Evolutionary conservation across 2,888 invertebrate species (phyloP), one percentile per base, ranked within the genome.

Genomic region (Chalcis sispes): DNA sequence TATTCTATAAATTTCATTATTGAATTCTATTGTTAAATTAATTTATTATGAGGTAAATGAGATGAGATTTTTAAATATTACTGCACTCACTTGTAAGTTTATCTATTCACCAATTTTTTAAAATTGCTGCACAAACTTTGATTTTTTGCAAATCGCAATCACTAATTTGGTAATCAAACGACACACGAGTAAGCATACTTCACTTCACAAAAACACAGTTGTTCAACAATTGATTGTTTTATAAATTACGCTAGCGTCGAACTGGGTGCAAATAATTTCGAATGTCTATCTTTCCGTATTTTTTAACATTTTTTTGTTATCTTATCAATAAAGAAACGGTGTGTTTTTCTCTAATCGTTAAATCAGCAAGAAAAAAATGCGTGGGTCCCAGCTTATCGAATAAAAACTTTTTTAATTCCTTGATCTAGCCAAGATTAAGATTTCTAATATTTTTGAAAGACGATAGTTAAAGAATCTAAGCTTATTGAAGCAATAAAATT

Each of bases 321-420:
- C 85, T 85, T 85, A 85, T 85, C 85, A 70, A 27, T 46, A 46
- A 48, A 72, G 46, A 65, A 74, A 74, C 75, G 72, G 67, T 54
- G 75, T 59, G 73, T 77, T 78, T 80, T 80, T 81, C 76, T 79
- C 76, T 80, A 79, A 83, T 80, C 83, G 77, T 64, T 69, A 80
- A 82, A 80, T 81, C 80, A 77, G 32, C n/a, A 40, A 42, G 61
- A 56, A 79, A 79, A 80, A 70, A 40, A 40, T 27, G 29, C 25
- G 32, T 79, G 79, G 77, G 23, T 23, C 50, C 20, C 23, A 29
- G 25, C 61, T 79, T 74, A 74, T 64, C 72, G 48, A 50, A 46
- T n/a, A 13, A 29, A 56, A 56, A 54, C 46, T 58, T 46, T 46
- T 65, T 70, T 66, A 61, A 75, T 71, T 52, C 42, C 46, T 18